phyloP scores from a whole-genome alignment of 2,888 invertebrate species.

The Acrobasis suavella region DNA sequence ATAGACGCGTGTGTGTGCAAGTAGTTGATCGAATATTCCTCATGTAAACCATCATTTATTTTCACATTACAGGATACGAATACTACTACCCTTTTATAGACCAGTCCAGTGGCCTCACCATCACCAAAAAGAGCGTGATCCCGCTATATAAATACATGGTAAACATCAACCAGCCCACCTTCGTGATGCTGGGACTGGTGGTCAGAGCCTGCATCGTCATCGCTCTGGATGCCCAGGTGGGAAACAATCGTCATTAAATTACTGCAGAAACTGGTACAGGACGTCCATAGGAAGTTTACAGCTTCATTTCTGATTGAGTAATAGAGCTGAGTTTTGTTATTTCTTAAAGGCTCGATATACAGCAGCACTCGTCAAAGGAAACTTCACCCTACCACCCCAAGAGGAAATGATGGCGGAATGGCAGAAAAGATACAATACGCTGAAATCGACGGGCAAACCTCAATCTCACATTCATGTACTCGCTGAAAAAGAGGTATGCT shows the following conservation, averaged over 20 bases:
- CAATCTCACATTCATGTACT: constrained; percentile 62
- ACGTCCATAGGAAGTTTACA: too few relatives aligned
- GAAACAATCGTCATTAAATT: not conserved
- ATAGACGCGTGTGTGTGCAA: too few relatives aligned
- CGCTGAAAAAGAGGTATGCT: constrained; percentile 62
- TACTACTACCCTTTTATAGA: constrained; percentile 88
- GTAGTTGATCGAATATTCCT: too few relatives aligned
- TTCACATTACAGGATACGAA: constrained; percentile 81
- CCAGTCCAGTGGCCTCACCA: constrained; percentile 81
- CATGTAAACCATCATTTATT: too few relatives aligned
- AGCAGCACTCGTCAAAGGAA: constrained; percentile 61
- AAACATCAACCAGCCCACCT: constrained; percentile 87
- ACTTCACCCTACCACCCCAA: constrained; percentile 63
- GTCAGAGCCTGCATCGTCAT: constrained; percentile 83
- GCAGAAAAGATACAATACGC: constrained; percentile 52
- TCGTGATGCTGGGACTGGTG: constrained; percentile 89
- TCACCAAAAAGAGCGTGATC: constrained; percentile 82
- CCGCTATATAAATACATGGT: constrained; percentile 90
- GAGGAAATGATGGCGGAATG: constrained; percentile 68
- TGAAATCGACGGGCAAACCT: constrained; percentile 51
- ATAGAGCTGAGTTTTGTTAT: not conserved
- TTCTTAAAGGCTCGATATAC: constrained; percentile 63
- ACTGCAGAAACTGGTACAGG: too few relatives aligned
- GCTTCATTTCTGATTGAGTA: not conserved
- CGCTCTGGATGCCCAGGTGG: constrained; percentile 71